Evolutionary conservation across 1,140 invertebrate species (phyloP), one percentile per base, ranked within the genome.

Genomic region (Anagrus nilaparvatae): DNA sequence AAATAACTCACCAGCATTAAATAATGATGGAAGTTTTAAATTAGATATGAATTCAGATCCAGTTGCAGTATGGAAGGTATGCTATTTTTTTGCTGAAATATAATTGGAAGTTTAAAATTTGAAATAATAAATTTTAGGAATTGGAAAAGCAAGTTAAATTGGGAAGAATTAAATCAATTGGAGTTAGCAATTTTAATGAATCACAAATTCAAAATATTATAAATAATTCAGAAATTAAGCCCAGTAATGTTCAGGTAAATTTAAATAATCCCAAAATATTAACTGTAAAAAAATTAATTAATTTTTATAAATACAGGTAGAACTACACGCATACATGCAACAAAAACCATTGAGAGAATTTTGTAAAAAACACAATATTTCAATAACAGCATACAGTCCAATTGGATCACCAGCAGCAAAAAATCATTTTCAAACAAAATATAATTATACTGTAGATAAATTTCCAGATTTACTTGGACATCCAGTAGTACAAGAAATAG

Each of bases 321-420:
- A 93, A 56, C 65, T 86, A 19, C 87, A 94, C 58, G 77, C 81
- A 0, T 88, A 87, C 53, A 74, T 85, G 48, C 87, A 91, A 57
- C 89, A 94, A 63, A 72, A 73, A 13, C 69, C 77, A 20, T 58
- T 95, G 16, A 68, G 82, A 5, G 69, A 82, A 47, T 88, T 80
- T 45, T 93, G 88, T 55, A 67, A 75, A 35, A 56, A 71, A 5
- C 69, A 82, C 47, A 72, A 79, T 18, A 87, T 94, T 19, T 63
- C 74, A 0, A 60, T 94, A 14, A 87, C 81, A 0, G 87, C 84
- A 0, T 95, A 93, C 55, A 80, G 83, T 17, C 86, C 89, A 1
- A 60, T 95, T 3, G 89, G 84, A 2, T 81, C 81, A 3, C 79
- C 76, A 44, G 82, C 77, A 27, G 57, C 61, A 0, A 57, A 65